phyloP scores from a whole-genome alignment of 2,113 vertebrate genomes.

The Albula goreensis region DNA sequence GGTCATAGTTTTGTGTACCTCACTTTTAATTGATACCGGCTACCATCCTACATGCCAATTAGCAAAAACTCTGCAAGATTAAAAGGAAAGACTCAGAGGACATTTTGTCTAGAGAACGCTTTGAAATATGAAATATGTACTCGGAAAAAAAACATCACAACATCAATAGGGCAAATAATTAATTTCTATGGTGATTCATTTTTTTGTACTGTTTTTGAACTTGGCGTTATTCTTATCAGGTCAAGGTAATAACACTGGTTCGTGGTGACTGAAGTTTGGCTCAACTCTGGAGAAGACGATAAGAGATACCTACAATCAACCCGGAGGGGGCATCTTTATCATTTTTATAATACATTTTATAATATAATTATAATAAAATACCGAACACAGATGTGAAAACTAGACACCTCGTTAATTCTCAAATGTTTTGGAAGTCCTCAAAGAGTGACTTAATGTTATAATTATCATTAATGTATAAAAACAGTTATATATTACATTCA shows the following conservation, averaged over 20 bases:
- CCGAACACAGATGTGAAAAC: background rate
- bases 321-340: conserved; percentile 46
- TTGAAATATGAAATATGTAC: conserved; percentile 69
- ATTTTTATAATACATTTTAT: no score
- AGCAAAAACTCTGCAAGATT: conserved; percentile 66
- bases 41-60: conserved; percentile 64
- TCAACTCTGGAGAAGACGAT: background rate
- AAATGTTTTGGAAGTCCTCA: no score
- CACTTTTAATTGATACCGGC: conserved; percentile 62
- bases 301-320: conserved; percentile 11
- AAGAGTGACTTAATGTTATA: no score
- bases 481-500: no score
- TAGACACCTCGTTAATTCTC: no score
- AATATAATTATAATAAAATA: no score
- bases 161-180: conserved; percentile 66
- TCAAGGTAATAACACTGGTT: conserved; percentile 53
- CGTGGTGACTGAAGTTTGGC: background rate
- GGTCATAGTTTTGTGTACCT: conserved; percentile 51
- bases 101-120: conserved; percentile 61
- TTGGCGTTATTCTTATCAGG: conserved; percentile 54
- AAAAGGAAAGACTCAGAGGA: conserved; percentile 66
- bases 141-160: conserved; percentile 55
- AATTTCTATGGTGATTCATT: conserved; percentile 47
- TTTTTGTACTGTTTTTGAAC: conserved; percentile 58
- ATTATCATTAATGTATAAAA: no score